phyloP scores from a whole-genome alignment of 2,113 vertebrate species.

The Manacus vitellinus region DNA sequence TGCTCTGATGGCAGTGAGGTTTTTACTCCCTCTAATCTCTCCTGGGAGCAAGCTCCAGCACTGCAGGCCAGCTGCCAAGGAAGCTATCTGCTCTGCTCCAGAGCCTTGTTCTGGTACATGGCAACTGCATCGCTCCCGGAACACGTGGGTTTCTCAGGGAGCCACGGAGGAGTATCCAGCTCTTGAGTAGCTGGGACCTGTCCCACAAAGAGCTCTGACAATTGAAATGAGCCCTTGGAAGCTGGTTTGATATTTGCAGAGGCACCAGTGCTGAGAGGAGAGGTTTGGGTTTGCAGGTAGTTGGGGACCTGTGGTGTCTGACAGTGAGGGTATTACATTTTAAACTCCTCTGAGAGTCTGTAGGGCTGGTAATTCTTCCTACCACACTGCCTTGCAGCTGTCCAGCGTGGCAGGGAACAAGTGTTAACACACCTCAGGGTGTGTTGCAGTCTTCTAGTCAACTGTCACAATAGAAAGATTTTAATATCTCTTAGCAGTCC shows the following conservation, averaged over 20 bases:
- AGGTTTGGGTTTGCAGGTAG: not conserved
- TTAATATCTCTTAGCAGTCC: not conserved
- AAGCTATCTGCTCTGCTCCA: conserved; percentile 46
- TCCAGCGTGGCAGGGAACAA: not conserved
- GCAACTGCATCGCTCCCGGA: not conserved
- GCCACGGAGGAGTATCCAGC: not conserved
- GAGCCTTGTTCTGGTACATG: not conserved
- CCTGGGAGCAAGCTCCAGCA: not conserved
- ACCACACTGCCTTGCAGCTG: not conserved
- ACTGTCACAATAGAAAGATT: not conserved
- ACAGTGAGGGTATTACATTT: not conserved
- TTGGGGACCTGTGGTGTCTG: not conserved
- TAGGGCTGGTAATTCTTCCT: not conserved
- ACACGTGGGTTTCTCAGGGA: not conserved
- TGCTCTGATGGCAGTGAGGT: not conserved
- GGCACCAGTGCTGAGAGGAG: not conserved
- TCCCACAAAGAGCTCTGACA: not conserved
- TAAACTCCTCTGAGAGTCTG: not conserved
- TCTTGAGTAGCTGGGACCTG: not conserved
- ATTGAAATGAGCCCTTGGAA: not conserved
- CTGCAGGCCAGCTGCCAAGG: conserved; percentile 1
- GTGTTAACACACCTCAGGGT: not conserved
- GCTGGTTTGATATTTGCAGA: not conserved
- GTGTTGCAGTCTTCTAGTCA: not conserved
- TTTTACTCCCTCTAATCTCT: conserved; percentile 31